Base-by-base conservation (phyloP, 2,113 vertebrate genomes). In the Hymenochirus boettgeri region DNA sequence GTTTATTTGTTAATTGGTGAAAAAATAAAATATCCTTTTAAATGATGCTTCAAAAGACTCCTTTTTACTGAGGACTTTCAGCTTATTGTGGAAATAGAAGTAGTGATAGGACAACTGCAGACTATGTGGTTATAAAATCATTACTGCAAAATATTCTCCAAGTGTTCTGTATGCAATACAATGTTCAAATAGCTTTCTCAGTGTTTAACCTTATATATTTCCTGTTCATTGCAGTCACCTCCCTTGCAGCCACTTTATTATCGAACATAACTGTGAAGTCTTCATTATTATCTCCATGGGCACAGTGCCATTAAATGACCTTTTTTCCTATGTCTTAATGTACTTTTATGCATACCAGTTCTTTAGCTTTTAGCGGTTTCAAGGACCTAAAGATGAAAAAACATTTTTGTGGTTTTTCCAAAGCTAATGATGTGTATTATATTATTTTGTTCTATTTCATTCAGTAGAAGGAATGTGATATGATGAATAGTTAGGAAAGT, bases 301-400 rank as follows among this genome's bases (percentile, higher is more conserved):
- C 61, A 64, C 23, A n/a, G 12, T 63, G 35, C 35, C 33, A 55
- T 23, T 25, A 3, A 26, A 9, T 18, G n/a, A 27, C 61, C 26
- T 64, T 62, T n/a, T 9, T 27, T 22, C 6, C 27, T 8, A 9
- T 63, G 31, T 39, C 33, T 62, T 63, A 63, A 54, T 24, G 35
- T 23, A 25, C 17, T 39, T 51, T 54, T 63, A 25, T 39, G 48
- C 27, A 27, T 63, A 37, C 35, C 25, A 62, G 47, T 24, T 54
- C 13, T 37, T 58, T 42, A 1, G 23, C 23, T 54, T 42, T 54
- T 18, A 45, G 33, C 24, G 17, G 35, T 27, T 26, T 54, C 50
- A 54, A 63, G 33, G 51, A 18, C 50, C 39, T 15, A 12, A 21
- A 53, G 47, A 29, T 33, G 31, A 51, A 29, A 33, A 5, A 23